Evolutionary conservation across 2,888 invertebrate species (phyloP), one percentile per base, ranked within the genome.

Genomic region (Hypomecis punctinalis): DNA sequence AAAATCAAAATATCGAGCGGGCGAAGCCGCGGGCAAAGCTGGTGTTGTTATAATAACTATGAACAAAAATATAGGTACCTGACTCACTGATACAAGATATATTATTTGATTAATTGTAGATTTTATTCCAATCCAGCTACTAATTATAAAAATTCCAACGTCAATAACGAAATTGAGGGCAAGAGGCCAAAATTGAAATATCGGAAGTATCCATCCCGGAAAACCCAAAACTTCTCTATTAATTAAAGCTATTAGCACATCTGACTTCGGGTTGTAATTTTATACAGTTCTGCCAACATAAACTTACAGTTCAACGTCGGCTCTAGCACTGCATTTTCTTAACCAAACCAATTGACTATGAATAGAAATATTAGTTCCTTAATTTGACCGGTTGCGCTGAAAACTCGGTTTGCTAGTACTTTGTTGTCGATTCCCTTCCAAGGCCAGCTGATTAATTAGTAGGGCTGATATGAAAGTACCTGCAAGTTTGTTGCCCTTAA

Each of bases 361-460:
- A 13, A 4, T 11, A 6, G 33, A 33, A 39, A 39, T 39, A 9
- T 48, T 39, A 11, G 39, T 40, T 23, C 6, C 7, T 4, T n/a
- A 4, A 5, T 10, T 33, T 40, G 9, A 33, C 52, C 10, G 7
- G 10, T 5, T 52, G 52, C 10, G 6, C 9, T 13, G 9, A 23
- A 10, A 23, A 40, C 6, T 52, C 33, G 51, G 52, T 42, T 9
- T 6, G 6, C 4, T n/a, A 10, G 23, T 52, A 52, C 86, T 88
- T 87, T 88, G 89, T 88, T 86, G 83, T 88, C 80, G 82, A 84
- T 88, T 85, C 77, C 71, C 78, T 63, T 48, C 54, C 37, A 49
- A 63, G 57, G 52, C 39, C 80, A 80, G 77, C 85, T 89, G 87
- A 91, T 89, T 91, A 91, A 92, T 91, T 91, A 91, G 88, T 81